phyloP scores from a whole-genome alignment of 35 echinoderm and acorn worm species.

The Hemicentrotus pulcherrimus region DNA sequence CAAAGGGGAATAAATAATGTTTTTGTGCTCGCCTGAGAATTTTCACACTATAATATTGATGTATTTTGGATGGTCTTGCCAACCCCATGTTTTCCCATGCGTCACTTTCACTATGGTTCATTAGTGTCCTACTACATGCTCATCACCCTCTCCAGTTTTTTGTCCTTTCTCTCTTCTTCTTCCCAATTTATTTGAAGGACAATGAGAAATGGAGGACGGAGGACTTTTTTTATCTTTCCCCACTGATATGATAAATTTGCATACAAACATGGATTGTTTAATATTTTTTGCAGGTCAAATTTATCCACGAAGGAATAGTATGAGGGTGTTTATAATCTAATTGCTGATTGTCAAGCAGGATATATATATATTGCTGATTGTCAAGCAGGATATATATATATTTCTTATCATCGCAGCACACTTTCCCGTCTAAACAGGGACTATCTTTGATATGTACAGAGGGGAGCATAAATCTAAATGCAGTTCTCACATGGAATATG shows the following conservation, averaged over 20 bases:
- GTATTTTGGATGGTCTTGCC: background rate
- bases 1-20: constrained; percentile 3
- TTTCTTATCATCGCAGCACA: too few species aligned
- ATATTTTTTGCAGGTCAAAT: background rate
- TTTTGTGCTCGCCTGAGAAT: background rate
- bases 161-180: background rate
- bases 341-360: background rate
- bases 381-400: background rate
- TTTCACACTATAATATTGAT: constrained; percentile 14
- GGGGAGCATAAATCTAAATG: background rate
- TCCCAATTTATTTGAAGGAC: background rate
- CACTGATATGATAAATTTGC: background rate
- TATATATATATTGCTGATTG: background rate
- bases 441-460: too few species aligned
- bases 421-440: too few species aligned
- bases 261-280: background rate
- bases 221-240: background rate
- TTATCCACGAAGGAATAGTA: background rate
- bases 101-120: background rate
- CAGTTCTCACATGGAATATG: background rate
- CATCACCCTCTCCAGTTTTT: background rate
- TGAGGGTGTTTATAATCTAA: background rate
- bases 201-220: background rate
- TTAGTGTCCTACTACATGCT: background rate
- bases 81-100: constrained; percentile 9